Conservation (phyloP, 2,888 invertebrate species). For the Octonoba sinensis region DNA sequence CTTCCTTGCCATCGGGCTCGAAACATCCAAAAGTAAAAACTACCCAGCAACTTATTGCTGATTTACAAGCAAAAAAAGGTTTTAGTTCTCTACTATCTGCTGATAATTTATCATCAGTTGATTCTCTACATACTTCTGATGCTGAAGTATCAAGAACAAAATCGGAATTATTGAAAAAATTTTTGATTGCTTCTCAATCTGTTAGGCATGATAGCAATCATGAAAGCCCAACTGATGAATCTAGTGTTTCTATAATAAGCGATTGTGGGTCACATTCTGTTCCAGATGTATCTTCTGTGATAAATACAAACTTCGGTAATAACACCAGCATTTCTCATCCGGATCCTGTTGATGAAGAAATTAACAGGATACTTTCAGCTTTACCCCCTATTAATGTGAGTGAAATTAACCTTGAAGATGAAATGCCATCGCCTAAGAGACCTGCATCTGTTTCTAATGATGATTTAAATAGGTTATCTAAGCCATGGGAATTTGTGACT, state of each 20-base stretch:
- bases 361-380: constrained; percentile 75
- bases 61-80: constrained; percentile 76
- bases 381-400: constrained; percentile 79
- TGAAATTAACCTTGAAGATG: constrained; percentile 73
- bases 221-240: constrained; percentile 56
- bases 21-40: constrained; percentile 78
- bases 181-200: constrained; percentile 67
- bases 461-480: constrained; percentile 69
- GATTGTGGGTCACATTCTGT: constrained; percentile 55
- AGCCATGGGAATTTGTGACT: constrained; percentile 73
- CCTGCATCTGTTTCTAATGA: constrained; percentile 69
- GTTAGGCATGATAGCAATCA: constrained; percentile 54
- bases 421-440: constrained; percentile 50
- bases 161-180: constrained; percentile 72
- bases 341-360: constrained; percentile 74
- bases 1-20: constrained; percentile 57
- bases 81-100: constrained; percentile 45
- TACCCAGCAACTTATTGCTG: constrained; percentile 84
- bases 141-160: constrained; percentile 70
- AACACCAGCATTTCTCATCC: constrained; percentile 49
- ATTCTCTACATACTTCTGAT: constrained; percentile 64
- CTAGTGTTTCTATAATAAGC: constrained; percentile 42
- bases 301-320: constrained; percentile 50
- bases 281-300: constrained; percentile 62
- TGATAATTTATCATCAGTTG: constrained; percentile 35